These are phyloP conservation scores for Himantopus leucocephalus DNA, from an alignment of 2,113 vertebrate genomes.

Conservation along the genomic window DNA sequence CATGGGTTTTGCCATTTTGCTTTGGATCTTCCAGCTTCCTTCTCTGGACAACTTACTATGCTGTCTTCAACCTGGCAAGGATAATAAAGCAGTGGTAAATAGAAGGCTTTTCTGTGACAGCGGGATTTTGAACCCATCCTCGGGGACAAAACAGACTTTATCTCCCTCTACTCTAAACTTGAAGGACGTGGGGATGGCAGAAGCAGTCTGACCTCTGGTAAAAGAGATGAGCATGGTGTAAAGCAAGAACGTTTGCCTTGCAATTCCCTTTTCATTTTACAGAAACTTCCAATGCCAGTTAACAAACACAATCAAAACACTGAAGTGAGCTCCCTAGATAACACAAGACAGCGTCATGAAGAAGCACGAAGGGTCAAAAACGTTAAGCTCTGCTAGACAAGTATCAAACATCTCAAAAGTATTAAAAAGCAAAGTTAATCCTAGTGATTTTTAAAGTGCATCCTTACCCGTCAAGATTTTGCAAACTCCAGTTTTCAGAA, in stretches of 20 bases:
- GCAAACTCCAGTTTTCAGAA: background rate
- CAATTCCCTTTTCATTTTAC: background rate
- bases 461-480: background rate
- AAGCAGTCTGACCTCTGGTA: background rate
- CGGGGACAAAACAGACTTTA: background rate
- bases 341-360: background rate
- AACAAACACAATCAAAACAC: background rate
- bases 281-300: background rate
- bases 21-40: background rate
- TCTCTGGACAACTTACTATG: background rate
- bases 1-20: background rate
- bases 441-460: background rate
- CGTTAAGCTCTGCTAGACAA: background rate
- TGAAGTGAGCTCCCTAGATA: background rate
- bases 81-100: background rate
- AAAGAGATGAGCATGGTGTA: background rate
- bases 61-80: background rate
- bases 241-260: background rate
- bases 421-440: background rate
- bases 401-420: background rate
- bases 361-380: background rate
- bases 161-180: background rate
- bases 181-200: background rate
- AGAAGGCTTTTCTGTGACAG: background rate
- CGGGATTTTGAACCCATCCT: background rate